Percentiles rank a stretch among this genome's conserved stretches.
phyloP scores from a whole-genome alignment of 2,797 vertebrate species.

The Coranthus polyacanthus region DNA sequence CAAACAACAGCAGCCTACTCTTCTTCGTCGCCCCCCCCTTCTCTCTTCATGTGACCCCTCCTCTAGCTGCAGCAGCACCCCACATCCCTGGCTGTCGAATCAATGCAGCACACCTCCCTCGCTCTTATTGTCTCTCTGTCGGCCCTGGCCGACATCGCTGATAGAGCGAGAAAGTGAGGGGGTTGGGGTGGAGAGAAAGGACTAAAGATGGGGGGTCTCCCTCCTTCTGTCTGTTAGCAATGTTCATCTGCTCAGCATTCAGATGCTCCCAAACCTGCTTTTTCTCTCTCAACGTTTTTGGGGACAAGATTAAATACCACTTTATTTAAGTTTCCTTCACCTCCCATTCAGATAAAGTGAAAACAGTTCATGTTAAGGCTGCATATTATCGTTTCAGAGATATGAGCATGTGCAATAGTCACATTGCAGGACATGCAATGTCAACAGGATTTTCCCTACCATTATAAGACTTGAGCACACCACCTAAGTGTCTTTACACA shows the following conservation, averaged over 20 bases:
- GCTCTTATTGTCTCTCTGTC: constrained; percentile 61
- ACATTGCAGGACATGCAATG: too few species aligned
- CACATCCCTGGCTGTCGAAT: constrained; percentile 61
- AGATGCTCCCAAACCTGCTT: constrained; percentile 25
- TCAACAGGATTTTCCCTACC: too few species aligned
- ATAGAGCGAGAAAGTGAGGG: constrained; percentile 43
- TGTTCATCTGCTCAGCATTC: constrained; percentile 37
- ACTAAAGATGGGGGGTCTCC: constrained; percentile 1
- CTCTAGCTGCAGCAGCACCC: constrained; percentile 41
- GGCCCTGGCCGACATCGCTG: constrained; percentile 46
- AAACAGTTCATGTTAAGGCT: background rate
- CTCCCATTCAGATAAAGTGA: constrained; percentile 5
- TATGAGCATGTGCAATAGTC: background rate
- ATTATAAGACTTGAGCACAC: too few species aligned
- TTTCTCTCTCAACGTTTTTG: background rate
- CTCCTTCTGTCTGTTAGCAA: constrained; percentile 7
- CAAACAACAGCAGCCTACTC: constrained; percentile 60
- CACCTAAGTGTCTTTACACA: too few species aligned
- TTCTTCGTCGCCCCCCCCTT: background rate
- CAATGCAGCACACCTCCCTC: constrained; percentile 67
- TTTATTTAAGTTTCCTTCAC: constrained; percentile 11
- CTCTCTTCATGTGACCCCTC: constrained; percentile 14
- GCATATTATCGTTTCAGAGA: background rate
- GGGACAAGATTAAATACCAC: background rate
- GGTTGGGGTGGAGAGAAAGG: background rate